Evolutionary conservation across 1,140 invertebrate species (phyloP).

Genomic region (Drosophila arizonae): DNA sequence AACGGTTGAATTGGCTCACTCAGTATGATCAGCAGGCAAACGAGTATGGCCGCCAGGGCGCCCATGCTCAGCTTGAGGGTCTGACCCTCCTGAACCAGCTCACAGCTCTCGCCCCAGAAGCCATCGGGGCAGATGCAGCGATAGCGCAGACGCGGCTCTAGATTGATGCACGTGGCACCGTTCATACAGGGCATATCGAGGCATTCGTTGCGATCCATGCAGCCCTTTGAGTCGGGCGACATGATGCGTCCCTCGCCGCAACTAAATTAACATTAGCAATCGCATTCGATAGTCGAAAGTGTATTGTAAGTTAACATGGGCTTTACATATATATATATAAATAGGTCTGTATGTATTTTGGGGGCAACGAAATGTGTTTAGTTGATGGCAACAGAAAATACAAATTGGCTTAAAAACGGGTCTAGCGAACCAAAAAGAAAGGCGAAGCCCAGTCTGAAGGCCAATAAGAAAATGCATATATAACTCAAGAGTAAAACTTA

Average conservation of each 20-base stretch:
- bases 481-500: no score
- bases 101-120: slow-evolving; percentile 97
- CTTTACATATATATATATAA: not conserved
- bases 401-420: slow-evolving; percentile 7
- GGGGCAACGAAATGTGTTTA: not conserved
- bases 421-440: not conserved
- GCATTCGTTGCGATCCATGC: slow-evolving; percentile 97
- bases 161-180: slow-evolving; percentile 94
- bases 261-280: slow-evolving; percentile 83
- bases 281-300: slow-evolving; percentile 12
- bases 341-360: not conserved
- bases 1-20: slow-evolving; percentile 87
- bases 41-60: slow-evolving; percentile 95
- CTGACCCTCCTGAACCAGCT: slow-evolving; percentile 95
- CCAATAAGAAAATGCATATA: no score
- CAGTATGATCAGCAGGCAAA: slow-evolving; percentile 96
- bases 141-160: slow-evolving; percentile 92
- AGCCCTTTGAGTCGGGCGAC: slow-evolving; percentile 93
- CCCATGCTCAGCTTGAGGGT: slow-evolving; percentile 96
- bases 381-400: not conserved
- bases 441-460: not conserved
- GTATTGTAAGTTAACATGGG: slow-evolving; percentile 3
- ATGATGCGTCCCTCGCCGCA: slow-evolving; percentile 95
- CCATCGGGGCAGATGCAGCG: slow-evolving; percentile 94
- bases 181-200: slow-evolving; percentile 95